These are phyloP conservation scores for Paedocypris sp. DNA, from an alignment of 2,113 vertebrate genomes.

Conservation along the genomic window DNA sequence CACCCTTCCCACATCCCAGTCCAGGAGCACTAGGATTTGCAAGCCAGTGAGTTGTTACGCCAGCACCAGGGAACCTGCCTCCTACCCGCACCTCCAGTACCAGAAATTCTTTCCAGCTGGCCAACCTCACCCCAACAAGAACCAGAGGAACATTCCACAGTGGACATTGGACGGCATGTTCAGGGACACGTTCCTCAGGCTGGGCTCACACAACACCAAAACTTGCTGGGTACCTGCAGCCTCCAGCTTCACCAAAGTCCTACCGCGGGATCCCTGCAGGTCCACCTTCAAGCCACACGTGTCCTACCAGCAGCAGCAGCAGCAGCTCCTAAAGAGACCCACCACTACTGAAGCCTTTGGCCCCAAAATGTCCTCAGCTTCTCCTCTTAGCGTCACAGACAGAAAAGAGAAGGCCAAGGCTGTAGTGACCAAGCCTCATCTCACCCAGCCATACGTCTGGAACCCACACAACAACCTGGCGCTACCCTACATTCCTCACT, in stretches of 20 bases:
- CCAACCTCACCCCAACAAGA: constrained; percentile 25
- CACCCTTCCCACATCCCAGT: constrained; percentile 15
- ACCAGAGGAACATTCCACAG: constrained; percentile 33
- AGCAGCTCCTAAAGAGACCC: constrained; percentile 31
- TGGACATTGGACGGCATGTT: constrained; percentile 36
- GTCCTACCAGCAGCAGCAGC: constrained; percentile 32
- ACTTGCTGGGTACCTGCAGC: constrained; percentile 39
- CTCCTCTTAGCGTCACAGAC: constrained; percentile 40
- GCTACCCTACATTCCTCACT: constrained; percentile 33
- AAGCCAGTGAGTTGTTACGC: constrained; percentile 35
- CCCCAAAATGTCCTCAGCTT: constrained; percentile 33
- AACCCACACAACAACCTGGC: constrained; percentile 32
- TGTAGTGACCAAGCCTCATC: constrained; percentile 41
- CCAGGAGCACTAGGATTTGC: constrained; percentile 21
- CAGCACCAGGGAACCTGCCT: constrained; percentile 26
- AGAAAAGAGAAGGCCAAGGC: constrained; percentile 54
- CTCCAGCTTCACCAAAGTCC: constrained; percentile 59
- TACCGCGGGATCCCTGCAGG: constrained; percentile 47
- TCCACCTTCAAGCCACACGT: constrained; percentile 34
- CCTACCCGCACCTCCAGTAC: constrained; percentile 25
- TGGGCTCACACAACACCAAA: constrained; percentile 16
- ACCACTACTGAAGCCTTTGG: constrained; percentile 28
- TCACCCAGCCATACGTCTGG: constrained; percentile 43
- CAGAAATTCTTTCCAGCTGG: constrained; percentile 26
- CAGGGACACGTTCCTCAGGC: constrained; percentile 12